Evolutionary conservation across 2,797 vertebrate species (phyloP).

Genomic region (Perdix hodgsoniae): DNA sequence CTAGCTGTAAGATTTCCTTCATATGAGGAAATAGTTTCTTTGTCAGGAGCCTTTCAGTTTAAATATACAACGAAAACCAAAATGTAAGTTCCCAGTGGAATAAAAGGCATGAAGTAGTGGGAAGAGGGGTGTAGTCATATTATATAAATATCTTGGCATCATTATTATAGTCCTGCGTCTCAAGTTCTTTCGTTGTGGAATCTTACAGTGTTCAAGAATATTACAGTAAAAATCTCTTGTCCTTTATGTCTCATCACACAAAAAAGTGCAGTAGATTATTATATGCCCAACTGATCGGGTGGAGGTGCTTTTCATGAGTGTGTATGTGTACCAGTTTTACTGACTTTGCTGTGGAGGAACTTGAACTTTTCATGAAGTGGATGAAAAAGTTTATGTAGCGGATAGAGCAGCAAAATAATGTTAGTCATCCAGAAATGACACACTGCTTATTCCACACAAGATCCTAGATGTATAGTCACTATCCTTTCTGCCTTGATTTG

Average conservation of each 20-base stretch:
- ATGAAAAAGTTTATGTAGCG: not conserved
- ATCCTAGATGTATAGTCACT: not conserved
- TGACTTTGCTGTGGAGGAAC: not conserved
- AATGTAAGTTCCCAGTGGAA: not conserved
- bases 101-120: not conserved
- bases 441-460: not conserved
- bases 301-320: not conserved
- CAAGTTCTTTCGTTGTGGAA: not conserved
- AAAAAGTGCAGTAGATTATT: not conserved
- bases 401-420: not conserved
- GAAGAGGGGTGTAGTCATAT: not conserved
- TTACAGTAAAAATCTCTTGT: not conserved
- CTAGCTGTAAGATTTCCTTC: not conserved
- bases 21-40: not conserved
- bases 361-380: not conserved
- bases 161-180: not conserved
- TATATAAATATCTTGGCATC: not conserved
- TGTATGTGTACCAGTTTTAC: not conserved
- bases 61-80: not conserved
- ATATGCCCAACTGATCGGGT: not conserved
- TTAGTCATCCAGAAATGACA: not conserved
- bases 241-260: not conserved
- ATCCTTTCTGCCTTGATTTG: slow-evolving; percentile 5
- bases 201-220: not conserved
- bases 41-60: not conserved